Evolutionary conservation across 2,797 vertebrate genomes (phyloP).

Genomic region (Sciurus carolinensis): DNA sequence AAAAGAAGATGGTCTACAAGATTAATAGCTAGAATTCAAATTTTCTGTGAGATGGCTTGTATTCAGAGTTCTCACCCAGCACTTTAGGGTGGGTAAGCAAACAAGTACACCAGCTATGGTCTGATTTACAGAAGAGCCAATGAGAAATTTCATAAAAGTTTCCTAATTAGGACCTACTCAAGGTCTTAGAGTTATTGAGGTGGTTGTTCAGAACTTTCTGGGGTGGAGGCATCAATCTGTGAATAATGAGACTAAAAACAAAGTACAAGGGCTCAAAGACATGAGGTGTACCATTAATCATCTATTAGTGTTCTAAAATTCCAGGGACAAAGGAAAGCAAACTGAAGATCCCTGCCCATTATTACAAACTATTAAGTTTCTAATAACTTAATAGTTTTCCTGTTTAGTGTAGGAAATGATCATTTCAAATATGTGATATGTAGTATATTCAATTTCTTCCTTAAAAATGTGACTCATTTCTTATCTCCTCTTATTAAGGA

Average conservation of each 20-base stretch:
- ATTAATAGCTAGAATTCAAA: background rate
- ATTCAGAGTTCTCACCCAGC: background rate
- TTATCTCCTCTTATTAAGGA: background rate
- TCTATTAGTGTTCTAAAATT: background rate
- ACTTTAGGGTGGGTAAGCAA: background rate
- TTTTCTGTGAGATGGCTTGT: background rate
- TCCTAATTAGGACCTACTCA: background rate
- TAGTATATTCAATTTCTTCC: background rate
- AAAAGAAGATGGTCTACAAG: background rate
- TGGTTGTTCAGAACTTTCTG: background rate
- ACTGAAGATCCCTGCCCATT: background rate
- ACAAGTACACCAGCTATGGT: background rate
- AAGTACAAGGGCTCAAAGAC: background rate
- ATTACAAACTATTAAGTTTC: background rate
- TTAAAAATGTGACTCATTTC: background rate
- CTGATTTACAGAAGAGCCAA: background rate
- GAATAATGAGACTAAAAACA: background rate
- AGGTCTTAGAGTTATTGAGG: background rate
- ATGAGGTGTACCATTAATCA: background rate
- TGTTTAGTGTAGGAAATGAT: background rate
- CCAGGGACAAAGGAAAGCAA: background rate
- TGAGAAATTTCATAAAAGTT: background rate
- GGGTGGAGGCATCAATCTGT: background rate
- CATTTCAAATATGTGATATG: background rate
- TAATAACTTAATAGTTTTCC: background rate